Evolutionary conservation across 35 echinoderm and acorn worm species (phyloP), one percentile per base, ranked within the genome.

Genomic region (Heliocidaris tuberculata): DNA sequence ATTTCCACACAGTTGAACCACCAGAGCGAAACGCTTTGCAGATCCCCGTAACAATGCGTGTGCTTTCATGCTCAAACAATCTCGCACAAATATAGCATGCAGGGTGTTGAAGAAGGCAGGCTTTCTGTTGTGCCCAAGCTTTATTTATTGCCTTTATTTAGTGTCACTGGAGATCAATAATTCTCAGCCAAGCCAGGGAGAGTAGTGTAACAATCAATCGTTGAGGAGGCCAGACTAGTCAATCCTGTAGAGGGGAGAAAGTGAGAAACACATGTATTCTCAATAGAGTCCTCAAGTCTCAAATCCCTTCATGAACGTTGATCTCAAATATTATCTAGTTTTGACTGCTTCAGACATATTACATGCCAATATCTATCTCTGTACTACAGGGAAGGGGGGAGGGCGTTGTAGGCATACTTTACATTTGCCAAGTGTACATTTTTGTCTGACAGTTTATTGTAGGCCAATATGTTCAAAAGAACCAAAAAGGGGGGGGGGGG

Each of bases 81-180:
- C 65, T 78, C 27, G 65, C 65, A 78, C 65, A 78, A 78, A 78
- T 21, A 78, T 78, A 78, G 65, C 65, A 78, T 78, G 65, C 21
- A 78, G 65, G 65, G 65, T 78, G 65, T 78, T 78, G 65, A 78
- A 78, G 65, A 78, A 19, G 65, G 65, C 65, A 78, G 65, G 65
- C 65, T 78, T 78, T n/a, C 65, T 78, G 65, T 78, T 78, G 65
- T 78, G 65, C 65, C 65, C 4, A 78, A 78, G 65, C 65, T 89
- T 32, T 89, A 48, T 89, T 89, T 89, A 89, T 89, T 89, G 87
- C 87, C 87, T 89, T 89, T 32, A 89, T 89, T 89, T 89, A 89
- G 87, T 48, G 31, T 89, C 13, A 48, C 31, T 27, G 24, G 87
- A 48, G 87, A 89, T 89, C 87, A 48, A 89, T 89, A 89, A 89